Conservation (phyloP, 2,113 vertebrate species). For the Todiramphus chloris region DNA sequence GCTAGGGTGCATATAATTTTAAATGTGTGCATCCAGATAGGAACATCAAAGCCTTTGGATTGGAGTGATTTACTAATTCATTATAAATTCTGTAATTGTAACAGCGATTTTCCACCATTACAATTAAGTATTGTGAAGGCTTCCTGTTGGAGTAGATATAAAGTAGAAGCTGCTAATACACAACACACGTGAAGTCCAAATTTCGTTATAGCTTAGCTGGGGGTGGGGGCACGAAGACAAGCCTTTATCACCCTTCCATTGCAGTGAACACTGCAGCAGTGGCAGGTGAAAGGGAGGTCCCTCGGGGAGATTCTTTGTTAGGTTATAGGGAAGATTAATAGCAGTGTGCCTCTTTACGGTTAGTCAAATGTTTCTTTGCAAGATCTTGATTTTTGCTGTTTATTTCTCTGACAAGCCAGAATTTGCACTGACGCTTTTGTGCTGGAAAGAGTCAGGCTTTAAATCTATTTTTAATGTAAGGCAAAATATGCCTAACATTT, state of each 20-base stretch:
- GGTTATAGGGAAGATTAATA: background rate
- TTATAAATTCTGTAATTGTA: background rate
- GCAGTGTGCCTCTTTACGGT: background rate
- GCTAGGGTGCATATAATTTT: background rate
- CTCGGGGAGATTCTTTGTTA: background rate
- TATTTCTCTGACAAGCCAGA: background rate
- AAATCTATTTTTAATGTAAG: background rate
- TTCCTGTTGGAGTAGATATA: background rate
- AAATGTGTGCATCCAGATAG: background rate
- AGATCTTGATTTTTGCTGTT: background rate
- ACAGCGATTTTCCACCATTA: too few relatives aligned
- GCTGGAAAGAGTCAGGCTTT: background rate
- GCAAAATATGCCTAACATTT: background rate
- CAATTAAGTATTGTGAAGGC: background rate
- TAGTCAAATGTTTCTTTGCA: background rate
- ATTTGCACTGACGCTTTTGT: background rate
- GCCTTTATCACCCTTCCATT: background rate
- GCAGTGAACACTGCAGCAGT: background rate
- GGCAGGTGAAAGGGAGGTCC: background rate
- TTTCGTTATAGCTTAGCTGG: fast-evolving
- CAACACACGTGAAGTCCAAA: background rate
- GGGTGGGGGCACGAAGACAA: background rate
- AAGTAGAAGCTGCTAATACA: background rate
- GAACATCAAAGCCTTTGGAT: background rate
- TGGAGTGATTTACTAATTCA: background rate